phyloP scores from a whole-genome alignment of 2,888 invertebrate genomes.

The Clistopyga incitator region DNA sequence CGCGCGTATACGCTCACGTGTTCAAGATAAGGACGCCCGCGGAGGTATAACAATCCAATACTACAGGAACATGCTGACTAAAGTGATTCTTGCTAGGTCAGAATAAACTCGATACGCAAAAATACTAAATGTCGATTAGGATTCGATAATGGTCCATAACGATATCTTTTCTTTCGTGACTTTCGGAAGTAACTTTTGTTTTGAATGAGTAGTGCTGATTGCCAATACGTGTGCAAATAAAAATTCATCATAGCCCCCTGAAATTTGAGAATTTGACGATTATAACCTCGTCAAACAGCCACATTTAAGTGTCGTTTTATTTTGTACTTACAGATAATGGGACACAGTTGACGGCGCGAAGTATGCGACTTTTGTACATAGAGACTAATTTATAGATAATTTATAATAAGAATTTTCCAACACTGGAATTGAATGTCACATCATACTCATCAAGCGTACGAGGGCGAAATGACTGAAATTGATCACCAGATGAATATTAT shows the following conservation, averaged over 20 bases:
- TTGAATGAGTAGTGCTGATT: not conserved
- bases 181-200: not conserved
- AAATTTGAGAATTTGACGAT: constrained; percentile 1
- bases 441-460: not conserved
- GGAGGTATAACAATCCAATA: constrained; percentile 11
- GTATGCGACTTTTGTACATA: not conserved
- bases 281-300: not conserved
- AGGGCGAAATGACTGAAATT: not conserved
- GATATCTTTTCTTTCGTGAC: not conserved
- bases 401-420: not conserved
- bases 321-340: not conserved
- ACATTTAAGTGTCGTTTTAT: not conserved
- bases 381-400: not conserved
- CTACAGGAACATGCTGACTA: constrained; percentile 1
- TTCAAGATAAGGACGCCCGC: constrained; percentile 30
- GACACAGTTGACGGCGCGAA: not conserved
- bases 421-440: not conserved
- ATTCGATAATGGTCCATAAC: not conserved
- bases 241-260: not conserved
- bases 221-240: not conserved
- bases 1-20: constrained; percentile 53
- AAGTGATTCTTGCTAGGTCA: not conserved
- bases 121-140: not conserved
- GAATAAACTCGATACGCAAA: not conserved
- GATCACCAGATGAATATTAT: not conserved